phyloP scores from a whole-genome alignment of 1,140 invertebrate genomes.

The Macrobrachium rosenbergii region DNA sequence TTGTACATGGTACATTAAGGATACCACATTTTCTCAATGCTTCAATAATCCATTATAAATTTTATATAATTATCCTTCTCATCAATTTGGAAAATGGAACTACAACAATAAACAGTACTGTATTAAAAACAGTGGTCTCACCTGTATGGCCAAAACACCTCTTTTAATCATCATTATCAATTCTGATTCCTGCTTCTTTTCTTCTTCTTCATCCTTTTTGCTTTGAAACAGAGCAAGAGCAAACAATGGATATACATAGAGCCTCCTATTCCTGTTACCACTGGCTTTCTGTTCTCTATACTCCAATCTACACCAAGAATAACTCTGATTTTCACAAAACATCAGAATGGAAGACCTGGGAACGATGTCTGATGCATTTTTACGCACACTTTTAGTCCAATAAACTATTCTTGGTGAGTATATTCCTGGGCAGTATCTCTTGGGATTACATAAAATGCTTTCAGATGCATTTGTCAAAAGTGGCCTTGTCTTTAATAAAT shows the following conservation, averaged over 20 bases:
- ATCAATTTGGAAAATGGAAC: no score
- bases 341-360: no score
- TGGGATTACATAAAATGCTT: no score
- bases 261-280: not conserved
- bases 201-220: slow-evolving; percentile 28
- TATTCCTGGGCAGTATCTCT: no score
- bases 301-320: not conserved
- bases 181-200: slow-evolving; percentile 45
- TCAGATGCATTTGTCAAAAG: no score
- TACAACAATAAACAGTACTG: not conserved
- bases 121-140: not conserved
- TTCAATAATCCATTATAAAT: not conserved
- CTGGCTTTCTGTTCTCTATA: not conserved
- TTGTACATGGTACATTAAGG: not conserved
- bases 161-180: slow-evolving; percentile 55
- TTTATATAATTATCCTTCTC: no score
- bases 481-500: no score
- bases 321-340: no score
- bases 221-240: slow-evolving; percentile 37
- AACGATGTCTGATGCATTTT: no score
- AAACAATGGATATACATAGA: slow-evolving; percentile 4
- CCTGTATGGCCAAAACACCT: slow-evolving; percentile 54
- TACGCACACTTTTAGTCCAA: no score
- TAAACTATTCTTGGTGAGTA: no score
- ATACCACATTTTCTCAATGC: not conserved